Conservation (phyloP, 2,797 vertebrate species). For the Sylvilagus floridanus region DNA sequence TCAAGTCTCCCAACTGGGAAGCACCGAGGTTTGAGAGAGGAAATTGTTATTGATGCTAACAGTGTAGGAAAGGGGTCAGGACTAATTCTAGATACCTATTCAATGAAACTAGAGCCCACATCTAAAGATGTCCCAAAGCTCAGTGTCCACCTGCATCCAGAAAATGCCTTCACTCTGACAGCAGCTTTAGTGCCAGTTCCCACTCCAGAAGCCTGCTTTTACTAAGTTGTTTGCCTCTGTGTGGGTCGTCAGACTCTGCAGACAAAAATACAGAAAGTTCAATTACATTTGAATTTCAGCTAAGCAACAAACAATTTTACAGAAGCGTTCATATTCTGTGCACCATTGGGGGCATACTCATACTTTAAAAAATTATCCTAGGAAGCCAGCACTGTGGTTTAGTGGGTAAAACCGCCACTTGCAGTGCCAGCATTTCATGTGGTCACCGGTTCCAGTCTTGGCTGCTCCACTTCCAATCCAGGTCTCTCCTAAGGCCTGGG, state of each 20-base stretch:
- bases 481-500: too few relatives aligned
- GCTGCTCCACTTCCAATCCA: too few relatives aligned
- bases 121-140: neutral
- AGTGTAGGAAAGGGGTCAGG: neutral
- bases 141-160: neutral
- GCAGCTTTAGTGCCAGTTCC: neutral
- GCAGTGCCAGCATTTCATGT: too few relatives aligned
- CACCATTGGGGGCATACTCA: neutral
- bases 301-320: constrained; percentile 11
- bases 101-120: neutral
- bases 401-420: too few relatives aligned
- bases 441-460: too few relatives aligned
- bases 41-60: neutral
- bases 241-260: neutral
- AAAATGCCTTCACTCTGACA: constrained; percentile 24
- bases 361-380: neutral
- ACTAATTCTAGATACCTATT: neutral
- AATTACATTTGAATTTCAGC: constrained; percentile 40
- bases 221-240: constrained; percentile 6
- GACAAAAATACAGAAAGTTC: constrained; percentile 15
- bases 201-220: neutral
- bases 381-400: too few relatives aligned
- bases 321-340: neutral
- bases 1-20: neutral
- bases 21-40: neutral